Conservation (phyloP, 2,113 vertebrate species). For the Alectura lathami region DNA sequence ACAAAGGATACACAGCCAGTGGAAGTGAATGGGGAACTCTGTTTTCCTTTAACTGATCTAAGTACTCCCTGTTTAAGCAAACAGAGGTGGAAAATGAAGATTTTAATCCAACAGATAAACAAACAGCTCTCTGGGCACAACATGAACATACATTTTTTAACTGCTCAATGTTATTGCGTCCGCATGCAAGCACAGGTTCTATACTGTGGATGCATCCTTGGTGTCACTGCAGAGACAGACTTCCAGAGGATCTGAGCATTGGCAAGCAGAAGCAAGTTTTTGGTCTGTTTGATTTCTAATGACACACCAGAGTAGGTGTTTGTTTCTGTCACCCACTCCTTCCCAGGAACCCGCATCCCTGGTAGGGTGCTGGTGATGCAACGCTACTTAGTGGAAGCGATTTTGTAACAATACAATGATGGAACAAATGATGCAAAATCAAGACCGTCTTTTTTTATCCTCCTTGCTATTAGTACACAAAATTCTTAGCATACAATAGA, state of each 20-base stretch:
- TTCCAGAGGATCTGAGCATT: conserved; percentile 15
- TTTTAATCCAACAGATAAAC: conserved; percentile 25
- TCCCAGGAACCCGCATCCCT: conserved; percentile 16
- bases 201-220: neutral
- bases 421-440: neutral
- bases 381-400: conserved; percentile 3
- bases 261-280: conserved; percentile 37
- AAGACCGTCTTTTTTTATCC: neutral
- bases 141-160: neutral
- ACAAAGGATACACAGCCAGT: neutral
- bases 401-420: conserved; percentile 29
- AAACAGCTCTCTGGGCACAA: neutral
- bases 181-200: neutral
- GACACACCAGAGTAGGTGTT: conserved; percentile 59
- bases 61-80: conserved; percentile 15
- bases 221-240: conserved; percentile 18
- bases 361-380: neutral
- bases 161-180: neutral
- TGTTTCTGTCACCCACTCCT: conserved; percentile 63
- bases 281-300: conserved; percentile 70
- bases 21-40: conserved; percentile 23
- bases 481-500: neutral
- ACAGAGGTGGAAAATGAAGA: neutral
- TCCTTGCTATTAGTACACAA: neutral
- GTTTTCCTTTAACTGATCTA: neutral